Base-by-base conservation (phyloP, 2,113 vertebrate genomes). In the Caranx melampygus region DNA sequence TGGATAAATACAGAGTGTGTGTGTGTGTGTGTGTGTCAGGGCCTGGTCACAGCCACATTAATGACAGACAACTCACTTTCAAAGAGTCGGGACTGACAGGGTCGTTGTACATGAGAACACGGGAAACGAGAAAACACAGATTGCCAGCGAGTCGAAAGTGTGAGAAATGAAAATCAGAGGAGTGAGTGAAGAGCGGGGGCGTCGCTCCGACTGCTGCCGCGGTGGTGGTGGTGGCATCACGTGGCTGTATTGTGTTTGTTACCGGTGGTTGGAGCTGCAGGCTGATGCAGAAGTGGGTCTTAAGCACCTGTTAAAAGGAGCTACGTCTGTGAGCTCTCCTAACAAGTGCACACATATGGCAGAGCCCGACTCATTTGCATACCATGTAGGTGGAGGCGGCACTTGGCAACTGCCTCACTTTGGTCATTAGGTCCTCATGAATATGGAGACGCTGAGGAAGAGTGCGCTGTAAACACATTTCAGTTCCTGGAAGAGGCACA, bases 361-460 rank as follows among this genome's bases (percentile, higher is more conserved):
- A 49, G 60, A 58, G 78, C 62, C 0, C 54, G 14, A 26, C 70
- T 87, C 60, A 90, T 91, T 83, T 88, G 68, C 90, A 91, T 89
- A 76, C 3, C 72, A 61, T 75, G 84, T 83, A 89, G 90, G 87
- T 90, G 87, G 91, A 88, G 73, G 79, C 60, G 47, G 80, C 78
- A 77, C 84, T 87, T 72, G 71, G 75, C 85, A 77, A 87, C 80
- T 45, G 80, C 72, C 59, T 88, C 57, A 62, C 69, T 87, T 88
- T 88, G 82, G 88, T 92, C 87, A 83, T 90, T 91, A 88, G 89
- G 83, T 83, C 78, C 72, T 85, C 75, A 90, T 90, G 87, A 87
- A 92, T 88, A 88, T 87, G 81, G 52, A 89, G 66, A 80, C 31
- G 1, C 35, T 0, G 42, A 70, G 67, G 45, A 55, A 68, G 21